Evolutionary conservation across 2,797 vertebrate genomes (phyloP).

Genomic region (Enteromius fasciolatus): DNA sequence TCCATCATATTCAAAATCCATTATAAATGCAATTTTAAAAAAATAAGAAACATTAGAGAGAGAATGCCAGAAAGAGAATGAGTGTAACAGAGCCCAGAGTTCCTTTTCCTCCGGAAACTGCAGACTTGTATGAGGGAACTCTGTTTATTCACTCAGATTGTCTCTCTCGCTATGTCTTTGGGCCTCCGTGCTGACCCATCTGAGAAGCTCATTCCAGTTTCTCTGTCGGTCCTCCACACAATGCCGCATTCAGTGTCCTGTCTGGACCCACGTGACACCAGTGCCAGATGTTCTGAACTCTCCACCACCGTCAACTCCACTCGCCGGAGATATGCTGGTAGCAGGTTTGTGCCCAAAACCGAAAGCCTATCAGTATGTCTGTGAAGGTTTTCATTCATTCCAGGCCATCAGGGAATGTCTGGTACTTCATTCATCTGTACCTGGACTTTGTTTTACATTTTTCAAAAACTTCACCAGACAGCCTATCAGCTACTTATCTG

Average conservation of each 20-base stretch:
- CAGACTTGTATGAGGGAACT: constrained; percentile 27
- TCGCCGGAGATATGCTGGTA: constrained; percentile 25
- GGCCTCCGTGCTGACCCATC: constrained; percentile 55
- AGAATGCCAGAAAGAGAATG: constrained; percentile 16
- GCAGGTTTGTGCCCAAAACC: constrained; percentile 30
- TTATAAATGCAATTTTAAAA: neutral
- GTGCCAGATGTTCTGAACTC: constrained; percentile 68
- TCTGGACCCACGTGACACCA: constrained; percentile 58
- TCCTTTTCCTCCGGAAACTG: constrained; percentile 26
- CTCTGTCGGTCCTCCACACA: constrained; percentile 56
- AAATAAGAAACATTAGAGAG: neutral
- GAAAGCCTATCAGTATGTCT: constrained; percentile 6
- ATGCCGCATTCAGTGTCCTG: constrained; percentile 60
- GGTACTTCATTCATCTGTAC: constrained; percentile 26
- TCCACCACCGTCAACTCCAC: constrained; percentile 2
- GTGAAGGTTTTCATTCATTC: constrained; percentile 22
- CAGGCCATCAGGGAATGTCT: constrained; percentile 15
- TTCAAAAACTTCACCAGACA: constrained; percentile 21
- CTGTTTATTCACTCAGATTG: constrained; percentile 50
- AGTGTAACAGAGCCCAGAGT: constrained; percentile 28
- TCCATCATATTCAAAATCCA: neutral
- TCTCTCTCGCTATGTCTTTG: constrained; percentile 23
- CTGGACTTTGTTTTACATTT: constrained; percentile 28
- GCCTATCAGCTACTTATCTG: constrained; percentile 13
- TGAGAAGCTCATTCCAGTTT: constrained; percentile 65